Evolutionary conservation across 2,888 invertebrate species (phyloP), one percentile per base, ranked within the genome.

Genomic region (Seira ritae): DNA sequence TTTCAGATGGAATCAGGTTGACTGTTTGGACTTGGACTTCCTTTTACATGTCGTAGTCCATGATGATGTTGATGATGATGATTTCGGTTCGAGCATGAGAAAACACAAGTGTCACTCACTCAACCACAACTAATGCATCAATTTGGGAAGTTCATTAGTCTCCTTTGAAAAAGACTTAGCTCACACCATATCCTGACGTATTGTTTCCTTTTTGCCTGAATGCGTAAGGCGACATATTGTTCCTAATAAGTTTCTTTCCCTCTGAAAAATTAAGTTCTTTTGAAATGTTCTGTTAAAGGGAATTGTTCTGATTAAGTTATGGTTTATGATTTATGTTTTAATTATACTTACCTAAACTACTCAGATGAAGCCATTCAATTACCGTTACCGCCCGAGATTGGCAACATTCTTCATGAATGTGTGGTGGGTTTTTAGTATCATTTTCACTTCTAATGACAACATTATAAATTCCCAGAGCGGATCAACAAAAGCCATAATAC

Each of bases 401-500:
- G 42, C 42, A 60, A 60, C 60, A n/a, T 60, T 60, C 42, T 8
- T 60, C 60, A 17, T 60, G 60, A 8, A 8, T 42, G 42, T 42
- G 42, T 42, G 12, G 12, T 42, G n/a, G n/a, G n/a, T n/a, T n/a
- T n/a, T 42, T 42, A 42, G 66, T n/a, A n/a, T n/a, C n/a, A n/a
- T n/a, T n/a, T n/a, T n/a, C 75, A 66, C 70, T 68, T 73, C 66
- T 81, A 81, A 81, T 76, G 81, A 76, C 81, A 71, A 67, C 76
- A 76, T 81, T 81, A 81, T 72, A 71, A 65, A 76, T 76, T 76
- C 76, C 72, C 72, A 72, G 81, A 76, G 65, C 81, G 74, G 71
- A 81, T 81, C 76, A 81, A 81, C 75, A 81, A 81, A 81, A 67
- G 71, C 81, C 76, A 81, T 81, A 76, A 81, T 65, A 81, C 74